These are phyloP conservation scores for Xiphophorus hellerii DNA, from an alignment of 2,113 vertebrate species.

Conservation along the genomic window DNA sequence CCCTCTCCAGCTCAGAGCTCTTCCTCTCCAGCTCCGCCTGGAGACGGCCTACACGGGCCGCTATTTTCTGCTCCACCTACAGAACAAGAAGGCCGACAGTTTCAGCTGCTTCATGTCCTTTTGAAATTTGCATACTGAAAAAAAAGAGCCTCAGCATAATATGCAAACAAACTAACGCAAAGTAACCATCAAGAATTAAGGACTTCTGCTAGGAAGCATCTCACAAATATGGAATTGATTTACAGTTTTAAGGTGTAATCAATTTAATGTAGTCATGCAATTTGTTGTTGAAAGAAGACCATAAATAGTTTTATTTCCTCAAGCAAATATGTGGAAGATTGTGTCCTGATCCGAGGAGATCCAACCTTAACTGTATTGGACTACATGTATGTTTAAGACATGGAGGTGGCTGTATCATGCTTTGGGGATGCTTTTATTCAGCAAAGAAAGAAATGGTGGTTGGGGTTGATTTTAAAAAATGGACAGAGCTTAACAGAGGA, in stretches of 20 bases:
- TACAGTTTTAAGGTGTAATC: background rate
- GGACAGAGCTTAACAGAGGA: background rate
- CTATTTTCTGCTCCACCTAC: constrained; percentile 96
- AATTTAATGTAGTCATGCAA: too few relatives aligned
- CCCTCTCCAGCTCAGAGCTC: constrained; percentile 94
- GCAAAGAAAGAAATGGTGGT: background rate
- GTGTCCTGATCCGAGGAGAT: background rate
- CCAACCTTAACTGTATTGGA: background rate
- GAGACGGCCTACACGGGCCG: constrained; percentile 92
- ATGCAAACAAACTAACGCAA: background rate
- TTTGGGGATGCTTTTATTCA: background rate
- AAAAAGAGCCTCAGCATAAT: too few relatives aligned
- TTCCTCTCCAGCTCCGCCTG: constrained; percentile 96
- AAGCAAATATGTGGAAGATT: background rate
- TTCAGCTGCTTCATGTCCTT: constrained; percentile 11
- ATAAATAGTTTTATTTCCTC: background rate
- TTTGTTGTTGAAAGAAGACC: background rate
- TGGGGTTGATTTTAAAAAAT: background rate
- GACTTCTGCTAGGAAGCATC: background rate
- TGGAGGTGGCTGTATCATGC: too few relatives aligned
- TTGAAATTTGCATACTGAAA: background rate
- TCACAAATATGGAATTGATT: background rate
- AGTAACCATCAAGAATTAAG: background rate
- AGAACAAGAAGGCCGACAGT: background rate
- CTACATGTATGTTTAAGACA: too few relatives aligned